Evolutionary conservation across 1,140 invertebrate species (phyloP).

Genomic region (Sipha flava): DNA sequence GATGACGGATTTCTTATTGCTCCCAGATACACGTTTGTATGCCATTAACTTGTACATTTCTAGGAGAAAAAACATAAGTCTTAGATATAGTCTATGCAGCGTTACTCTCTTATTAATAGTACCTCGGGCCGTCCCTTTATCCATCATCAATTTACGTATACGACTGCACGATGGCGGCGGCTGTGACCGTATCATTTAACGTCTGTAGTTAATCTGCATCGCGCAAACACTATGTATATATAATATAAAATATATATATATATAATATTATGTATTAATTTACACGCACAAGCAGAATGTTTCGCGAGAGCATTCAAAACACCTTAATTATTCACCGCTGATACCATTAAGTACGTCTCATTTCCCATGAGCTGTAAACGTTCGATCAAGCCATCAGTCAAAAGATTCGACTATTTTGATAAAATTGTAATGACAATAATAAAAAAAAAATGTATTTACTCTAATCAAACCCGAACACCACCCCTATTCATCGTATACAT

Average conservation of each 20-base stretch:
- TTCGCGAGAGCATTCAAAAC: not conserved
- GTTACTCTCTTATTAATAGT: too few relatives aligned
- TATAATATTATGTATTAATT: not conserved
- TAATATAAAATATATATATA: not conserved
- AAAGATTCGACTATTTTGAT: not conserved
- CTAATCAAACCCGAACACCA: not conserved
- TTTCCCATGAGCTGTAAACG: not conserved
- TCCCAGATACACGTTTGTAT: too few relatives aligned
- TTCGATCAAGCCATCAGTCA: not conserved
- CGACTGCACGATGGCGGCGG: too few relatives aligned
- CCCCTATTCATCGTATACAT: not conserved
- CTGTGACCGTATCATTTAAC: too few relatives aligned
- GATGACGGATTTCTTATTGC: too few relatives aligned
- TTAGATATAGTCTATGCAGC: too few relatives aligned
- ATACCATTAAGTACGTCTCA: not conserved
- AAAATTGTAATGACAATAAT: not conserved
- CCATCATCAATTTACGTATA: not conserved
- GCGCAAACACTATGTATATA: too few relatives aligned
- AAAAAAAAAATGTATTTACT: too few relatives aligned
- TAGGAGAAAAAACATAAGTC: too few relatives aligned
- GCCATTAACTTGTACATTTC: too few relatives aligned
- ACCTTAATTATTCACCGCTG: not conserved
- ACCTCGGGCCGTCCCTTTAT: not conserved
- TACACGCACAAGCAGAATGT: not conserved
- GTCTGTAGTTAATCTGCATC: not conserved